Conservation (phyloP, 2,888 invertebrate genomes). For the Matsumyia berberina region DNA sequence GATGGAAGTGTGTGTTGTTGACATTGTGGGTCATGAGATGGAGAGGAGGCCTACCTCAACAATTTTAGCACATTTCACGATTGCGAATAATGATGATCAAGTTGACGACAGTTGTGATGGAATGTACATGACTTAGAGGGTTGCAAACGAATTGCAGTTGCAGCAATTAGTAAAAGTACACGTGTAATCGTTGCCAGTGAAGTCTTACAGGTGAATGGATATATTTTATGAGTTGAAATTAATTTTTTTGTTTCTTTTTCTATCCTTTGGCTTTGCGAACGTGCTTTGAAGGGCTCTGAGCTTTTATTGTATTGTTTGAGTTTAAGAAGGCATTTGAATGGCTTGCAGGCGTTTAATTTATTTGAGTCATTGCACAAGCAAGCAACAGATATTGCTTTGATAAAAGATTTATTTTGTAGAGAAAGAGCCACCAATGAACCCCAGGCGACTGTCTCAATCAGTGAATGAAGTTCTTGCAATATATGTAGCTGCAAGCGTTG, state of each 20-base stretch:
- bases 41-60: constrained; percentile 48
- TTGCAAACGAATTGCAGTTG: constrained; percentile 44
- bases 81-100: constrained; percentile 62
- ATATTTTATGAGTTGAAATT: constrained; percentile 54
- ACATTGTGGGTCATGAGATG: constrained; percentile 69
- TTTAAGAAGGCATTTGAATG: neutral
- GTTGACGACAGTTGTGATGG: constrained; percentile 50
- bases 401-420: neutral
- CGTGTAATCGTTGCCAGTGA: constrained; percentile 70
- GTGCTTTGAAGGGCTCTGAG: constrained; percentile 2
- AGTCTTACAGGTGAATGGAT: too few species aligned
- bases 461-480: too few species aligned
- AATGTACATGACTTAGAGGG: constrained; percentile 11
- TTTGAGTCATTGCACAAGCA: neutral
- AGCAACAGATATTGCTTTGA: neutral
- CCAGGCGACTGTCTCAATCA: too few species aligned
- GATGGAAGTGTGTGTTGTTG: constrained; percentile 69
- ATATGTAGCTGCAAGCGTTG: too few species aligned
- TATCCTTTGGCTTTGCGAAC: neutral
- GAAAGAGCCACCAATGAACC: too few species aligned
- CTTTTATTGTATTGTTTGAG: constrained; percentile 8
- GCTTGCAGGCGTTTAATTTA: neutral
- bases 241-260: too few species aligned
- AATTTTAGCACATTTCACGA: constrained; percentile 64
- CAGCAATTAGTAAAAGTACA: constrained; percentile 69